Base-by-base conservation (phyloP, 2,113 vertebrate genomes). In the Perca schrenkii region DNA sequence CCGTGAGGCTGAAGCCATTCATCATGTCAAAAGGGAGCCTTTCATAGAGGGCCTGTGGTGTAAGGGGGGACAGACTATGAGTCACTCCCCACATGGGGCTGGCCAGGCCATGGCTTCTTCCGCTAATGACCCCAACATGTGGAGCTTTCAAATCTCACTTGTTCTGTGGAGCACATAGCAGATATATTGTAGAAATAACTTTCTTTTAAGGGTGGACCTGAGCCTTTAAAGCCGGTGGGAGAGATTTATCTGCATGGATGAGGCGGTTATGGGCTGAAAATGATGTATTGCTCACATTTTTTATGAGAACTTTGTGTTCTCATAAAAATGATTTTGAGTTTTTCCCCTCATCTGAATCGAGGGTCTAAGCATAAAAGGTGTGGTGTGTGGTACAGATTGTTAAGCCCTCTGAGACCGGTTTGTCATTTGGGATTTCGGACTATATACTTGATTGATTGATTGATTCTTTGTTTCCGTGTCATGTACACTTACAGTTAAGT, bases 81-180 rank as follows among this genome's bases (percentile, higher is more conserved):
- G 63, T 92, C 86, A 84, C 60, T 67, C 77, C 84, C 83, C 66
- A 82, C 82, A 85, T 64, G 85, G 61, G 52, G 34, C 81, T 50
- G 61, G 54, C 31, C 47, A 15, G 54, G 67, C 80, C 47, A 28
- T 12, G 73, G 67, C 69, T 88, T 80, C 66, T 43, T 52, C 60
- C 13, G 28, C 43, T 88, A 90, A 91, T 82, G 89, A 80, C 60
- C 74, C 50, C 17, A 82, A 85, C 89, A 89, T 91, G 77, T 89
- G 89, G 57, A 7, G n/a, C 67, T 53, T 34, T 86, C 78, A 74
- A 34, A 63, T 79, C 70, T 31, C 1, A 34, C 69, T 74, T 78
- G 77, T 74, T 74, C 64, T 65, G 56, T 3, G 53, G 21, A 52
- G 54, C 64, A 22, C 8, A 14, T 8, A 14, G 57, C 67, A 57